phyloP scores from a whole-genome alignment of 2,797 vertebrate species.

The Erethizon dorsatum region DNA sequence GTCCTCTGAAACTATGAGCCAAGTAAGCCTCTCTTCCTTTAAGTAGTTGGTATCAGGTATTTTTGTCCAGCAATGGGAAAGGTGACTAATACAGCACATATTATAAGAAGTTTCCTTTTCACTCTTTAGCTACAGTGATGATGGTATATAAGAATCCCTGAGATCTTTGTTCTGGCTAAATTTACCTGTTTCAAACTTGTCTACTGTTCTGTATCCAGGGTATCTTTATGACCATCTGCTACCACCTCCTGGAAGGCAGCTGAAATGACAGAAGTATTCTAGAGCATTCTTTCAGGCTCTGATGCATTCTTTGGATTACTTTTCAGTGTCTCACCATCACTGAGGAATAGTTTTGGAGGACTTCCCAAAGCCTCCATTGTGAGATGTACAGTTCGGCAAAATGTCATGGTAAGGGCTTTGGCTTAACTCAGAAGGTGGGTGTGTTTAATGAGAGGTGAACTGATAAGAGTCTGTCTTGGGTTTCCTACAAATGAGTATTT shows the following conservation, averaged over 20 bases:
- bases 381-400: conserved; percentile 4
- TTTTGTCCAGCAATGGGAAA: neutral
- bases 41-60: neutral
- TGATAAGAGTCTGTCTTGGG: neutral
- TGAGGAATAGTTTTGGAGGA: neutral
- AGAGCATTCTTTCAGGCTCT: conserved; percentile 34
- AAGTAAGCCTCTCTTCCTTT: neutral
- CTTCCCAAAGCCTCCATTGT: conserved; percentile 26
- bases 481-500: conserved; percentile 53
- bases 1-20: neutral
- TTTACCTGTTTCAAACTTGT: neutral
- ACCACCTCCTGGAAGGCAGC: conserved; percentile 65
- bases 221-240: conserved; percentile 53
- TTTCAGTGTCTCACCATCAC: neutral
- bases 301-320: neutral
- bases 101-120: neutral
- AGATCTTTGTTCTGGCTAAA: neutral
- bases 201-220: neutral
- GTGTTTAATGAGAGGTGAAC: conserved; percentile 16
- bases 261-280: conserved; percentile 60
- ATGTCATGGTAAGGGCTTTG: neutral
- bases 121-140: neutral
- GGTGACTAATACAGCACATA: neutral
- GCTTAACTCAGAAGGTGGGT: conserved; percentile 8
- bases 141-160: neutral